Percentiles rank a stretch among this genome's conserved stretches.
phyloP scores from a whole-genome alignment of 2,797 vertebrate species.

The Malacoraja senta region DNA sequence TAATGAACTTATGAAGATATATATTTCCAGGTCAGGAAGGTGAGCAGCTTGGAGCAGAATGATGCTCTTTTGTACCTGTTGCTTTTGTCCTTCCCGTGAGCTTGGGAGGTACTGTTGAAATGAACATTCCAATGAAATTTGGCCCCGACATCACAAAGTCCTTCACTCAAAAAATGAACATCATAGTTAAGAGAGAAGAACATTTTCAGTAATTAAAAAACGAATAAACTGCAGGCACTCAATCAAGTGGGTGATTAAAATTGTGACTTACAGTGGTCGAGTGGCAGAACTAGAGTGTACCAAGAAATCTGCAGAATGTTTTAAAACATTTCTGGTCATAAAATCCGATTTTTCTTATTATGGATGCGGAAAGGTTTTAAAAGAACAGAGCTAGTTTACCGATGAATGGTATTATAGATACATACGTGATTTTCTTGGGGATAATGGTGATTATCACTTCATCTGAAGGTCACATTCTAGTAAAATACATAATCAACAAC shows the following conservation, averaged over 20 bases:
- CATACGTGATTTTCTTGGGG: neutral
- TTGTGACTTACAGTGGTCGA: neutral
- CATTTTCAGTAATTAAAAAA: neutral
- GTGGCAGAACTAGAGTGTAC: neutral
- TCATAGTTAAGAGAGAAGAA: neutral
- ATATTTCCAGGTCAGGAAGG: no score
- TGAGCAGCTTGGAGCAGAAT: no score
- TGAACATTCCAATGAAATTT: neutral
- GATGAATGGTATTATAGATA: neutral
- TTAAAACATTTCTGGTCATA: neutral
- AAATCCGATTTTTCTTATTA: no score
- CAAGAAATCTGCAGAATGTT: neutral
- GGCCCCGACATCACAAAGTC: neutral
- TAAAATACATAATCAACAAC: conserved; percentile 19
- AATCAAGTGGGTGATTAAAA: neutral
- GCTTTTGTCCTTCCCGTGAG: no score
- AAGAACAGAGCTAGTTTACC: no score
- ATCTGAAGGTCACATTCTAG: neutral
- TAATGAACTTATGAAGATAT: no score
- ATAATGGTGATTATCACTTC: neutral
- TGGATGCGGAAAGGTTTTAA: no score
- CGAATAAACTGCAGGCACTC: neutral
- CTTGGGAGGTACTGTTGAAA: neutral
- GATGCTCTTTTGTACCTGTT: no score
- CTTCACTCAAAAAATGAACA: neutral